Evolutionary conservation across 1,140 invertebrate genomes (phyloP), one percentile per base, ranked within the genome.

Genomic region (Apolygus lucorum): DNA sequence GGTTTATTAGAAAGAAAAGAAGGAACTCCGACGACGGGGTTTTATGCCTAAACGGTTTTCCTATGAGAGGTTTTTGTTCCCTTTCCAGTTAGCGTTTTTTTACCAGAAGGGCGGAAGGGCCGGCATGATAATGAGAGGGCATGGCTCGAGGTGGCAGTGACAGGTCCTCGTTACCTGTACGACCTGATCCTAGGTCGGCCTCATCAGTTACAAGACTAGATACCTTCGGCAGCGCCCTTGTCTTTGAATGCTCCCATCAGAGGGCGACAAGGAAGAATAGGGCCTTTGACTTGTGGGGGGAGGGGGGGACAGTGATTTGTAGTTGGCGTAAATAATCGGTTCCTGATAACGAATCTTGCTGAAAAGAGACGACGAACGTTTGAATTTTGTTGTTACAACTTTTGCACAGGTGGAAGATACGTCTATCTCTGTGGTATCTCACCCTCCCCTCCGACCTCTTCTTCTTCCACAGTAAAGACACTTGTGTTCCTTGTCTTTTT

Each of bases 61-160:
- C 54, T 13, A 59, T 8, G 54, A 49, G 34, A 11, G 34, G 17
- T 49, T 49, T 49, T 49, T 49, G 8, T 49, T 17, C 34, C 34
- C 34, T 49, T 49, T 11, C 8, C 8, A n/a, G n/a, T n/a, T n/a
- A n/a, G n/a, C n/a, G n/a, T n/a, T n/a, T 42, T 42, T 42, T 24
- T 59, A 11, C 22, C 54, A 11, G 54, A 11, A 22, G 22, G 54
- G 11, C 11, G 22, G 54, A 59, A 22, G 22, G 22, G 54, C 22
- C 54, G 54, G 54, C 22, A 59, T 59, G 54, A 59, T 59, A 59
- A 59, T 59, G 54, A 59, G 54, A 59, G 54, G 54, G 54, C 54
- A 59, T 59, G 11, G 11, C n/a, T n/a, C 54, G 13, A 24, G 11
- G 11, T 59, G 54, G 22, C 11, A 59, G 54, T 59, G 54, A 59